Conservation (phyloP, 2,113 vertebrate species). For the Boleophthalmus pectinirostris region DNA sequence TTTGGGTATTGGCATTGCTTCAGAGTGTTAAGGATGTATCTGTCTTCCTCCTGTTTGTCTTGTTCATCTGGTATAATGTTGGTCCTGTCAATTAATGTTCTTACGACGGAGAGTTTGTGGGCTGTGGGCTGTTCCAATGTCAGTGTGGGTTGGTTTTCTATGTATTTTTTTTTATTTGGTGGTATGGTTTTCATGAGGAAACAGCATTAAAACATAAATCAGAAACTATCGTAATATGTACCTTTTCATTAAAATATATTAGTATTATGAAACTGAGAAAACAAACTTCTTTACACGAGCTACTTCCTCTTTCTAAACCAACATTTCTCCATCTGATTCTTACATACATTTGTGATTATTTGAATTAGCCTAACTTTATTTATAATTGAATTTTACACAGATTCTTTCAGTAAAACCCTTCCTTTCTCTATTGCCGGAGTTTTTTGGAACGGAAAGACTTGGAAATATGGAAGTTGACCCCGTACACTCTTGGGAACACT, state of each 20-base stretch:
- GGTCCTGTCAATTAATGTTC: too few relatives aligned
- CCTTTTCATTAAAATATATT: conserved; percentile 1
- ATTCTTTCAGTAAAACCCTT: conserved; percentile 37
- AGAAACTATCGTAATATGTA: too few relatives aligned
- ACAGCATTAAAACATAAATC: too few relatives aligned
- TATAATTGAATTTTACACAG: conserved; percentile 59
- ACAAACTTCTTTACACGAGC: conserved; percentile 14
- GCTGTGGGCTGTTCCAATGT: too few relatives aligned
- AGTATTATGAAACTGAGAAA: conserved; percentile 4
- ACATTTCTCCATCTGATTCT: conserved; percentile 45
- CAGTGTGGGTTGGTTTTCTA: too few relatives aligned
- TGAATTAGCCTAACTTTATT: conserved; percentile 38
- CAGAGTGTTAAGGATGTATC: too few relatives aligned
- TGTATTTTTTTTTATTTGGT: too few relatives aligned
- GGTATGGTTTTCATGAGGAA: too few relatives aligned
- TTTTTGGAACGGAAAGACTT: conserved; percentile 27
- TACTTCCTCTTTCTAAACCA: conserved; percentile 19
- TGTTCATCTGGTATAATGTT: too few relatives aligned
- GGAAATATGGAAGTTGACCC: conserved; percentile 61
- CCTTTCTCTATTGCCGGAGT: conserved; percentile 35
- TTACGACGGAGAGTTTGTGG: too few relatives aligned
- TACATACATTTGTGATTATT: conserved; percentile 46
- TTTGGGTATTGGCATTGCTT: too few relatives aligned
- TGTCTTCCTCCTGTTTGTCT: too few relatives aligned
- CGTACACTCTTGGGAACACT: conserved; percentile 48